Evolutionary conservation across 1,140 invertebrate genomes (phyloP), one percentile per base, ranked within the genome.

Genomic region (Hypsibius dujardini): DNA sequence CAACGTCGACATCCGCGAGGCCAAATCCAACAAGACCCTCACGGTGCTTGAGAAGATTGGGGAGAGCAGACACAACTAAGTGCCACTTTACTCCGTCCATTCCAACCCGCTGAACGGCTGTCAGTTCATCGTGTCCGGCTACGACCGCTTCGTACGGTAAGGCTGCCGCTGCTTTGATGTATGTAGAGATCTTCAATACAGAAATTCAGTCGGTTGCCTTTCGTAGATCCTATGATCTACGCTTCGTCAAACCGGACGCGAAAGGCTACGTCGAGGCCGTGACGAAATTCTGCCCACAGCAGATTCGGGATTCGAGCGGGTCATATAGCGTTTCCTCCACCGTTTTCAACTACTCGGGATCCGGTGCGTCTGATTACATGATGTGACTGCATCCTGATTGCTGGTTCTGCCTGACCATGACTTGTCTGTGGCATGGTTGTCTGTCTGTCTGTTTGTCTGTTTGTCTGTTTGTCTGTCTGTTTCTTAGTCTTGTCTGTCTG

Each of bases 321-420:
- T 7, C 12, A 74, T 14, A 78, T 69, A 86, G 90, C 78, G 84
- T 95, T 0, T 95, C 92, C 2, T 90, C 87, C 77, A 88, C 88
- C 46, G 85, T 92, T 1, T 96, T 92, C 79, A 95, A 91, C 81
- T 86, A 92, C 79, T 88, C 90, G 79, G 92, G 92, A 59, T 76
- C 78, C 75, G 81, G 81, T 82, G 50, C 50, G 50, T 56, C 28
- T 28, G 28, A 28, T 28, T 28, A 28, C 28, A 28, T 28, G 28
- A 28, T 28, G 28, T 28, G 28, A 28, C 28, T 28, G 28, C 28
- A 28, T 28, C 28, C 28, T 28, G 28, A 28, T 28, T 28, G 28
- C 28, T 28, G 28, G 28, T 28, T 28, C 28, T 28, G 28, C 28
- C 28, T 28, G 28, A 28, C 28, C 28, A 28, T 28, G 28, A 28